These are phyloP conservation scores for Meloe dianella DNA, from an alignment of 2,888 invertebrate genomes.

Conservation along the genomic window DNA sequence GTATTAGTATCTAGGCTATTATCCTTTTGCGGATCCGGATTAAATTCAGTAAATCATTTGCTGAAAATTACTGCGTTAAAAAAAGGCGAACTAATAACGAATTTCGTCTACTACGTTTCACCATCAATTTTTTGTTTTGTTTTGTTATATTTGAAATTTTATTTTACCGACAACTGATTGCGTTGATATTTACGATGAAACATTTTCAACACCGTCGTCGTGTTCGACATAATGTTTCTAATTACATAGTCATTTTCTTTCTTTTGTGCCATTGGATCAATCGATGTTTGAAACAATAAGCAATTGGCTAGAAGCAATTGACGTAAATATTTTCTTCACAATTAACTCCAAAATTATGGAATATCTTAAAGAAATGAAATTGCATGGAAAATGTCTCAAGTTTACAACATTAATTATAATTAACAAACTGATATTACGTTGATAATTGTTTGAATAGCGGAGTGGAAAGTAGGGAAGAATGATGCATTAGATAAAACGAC, in stretches of 20 bases:
- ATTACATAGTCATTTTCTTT: too few relatives aligned
- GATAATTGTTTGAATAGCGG: too few relatives aligned
- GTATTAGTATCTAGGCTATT: conserved; percentile 46
- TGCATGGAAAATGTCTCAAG: neutral
- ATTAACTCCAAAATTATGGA: neutral
- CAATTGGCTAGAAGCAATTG: neutral
- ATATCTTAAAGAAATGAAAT: neutral
- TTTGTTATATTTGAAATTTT: too few relatives aligned
- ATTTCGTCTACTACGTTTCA: neutral
- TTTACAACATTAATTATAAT: conserved; percentile 4
- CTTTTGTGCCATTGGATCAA: neutral
- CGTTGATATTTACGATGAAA: too few relatives aligned
- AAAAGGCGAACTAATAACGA: neutral
- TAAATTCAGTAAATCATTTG: conserved; percentile 47
- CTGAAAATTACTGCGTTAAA: conserved; percentile 38
- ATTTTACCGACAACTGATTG: too few relatives aligned
- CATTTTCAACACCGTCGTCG: too few relatives aligned
- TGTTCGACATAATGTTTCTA: too few relatives aligned
- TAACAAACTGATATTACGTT: too few relatives aligned
- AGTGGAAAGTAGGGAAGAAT: too few relatives aligned
- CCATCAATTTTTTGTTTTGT: neutral
- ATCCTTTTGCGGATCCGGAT: conserved; percentile 43
- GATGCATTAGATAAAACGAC: too few relatives aligned
- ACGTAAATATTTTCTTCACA: neutral
- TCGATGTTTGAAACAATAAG: neutral